phyloP scores from a whole-genome alignment of 2,797 vertebrate species.

The Merluccius polli region DNA sequence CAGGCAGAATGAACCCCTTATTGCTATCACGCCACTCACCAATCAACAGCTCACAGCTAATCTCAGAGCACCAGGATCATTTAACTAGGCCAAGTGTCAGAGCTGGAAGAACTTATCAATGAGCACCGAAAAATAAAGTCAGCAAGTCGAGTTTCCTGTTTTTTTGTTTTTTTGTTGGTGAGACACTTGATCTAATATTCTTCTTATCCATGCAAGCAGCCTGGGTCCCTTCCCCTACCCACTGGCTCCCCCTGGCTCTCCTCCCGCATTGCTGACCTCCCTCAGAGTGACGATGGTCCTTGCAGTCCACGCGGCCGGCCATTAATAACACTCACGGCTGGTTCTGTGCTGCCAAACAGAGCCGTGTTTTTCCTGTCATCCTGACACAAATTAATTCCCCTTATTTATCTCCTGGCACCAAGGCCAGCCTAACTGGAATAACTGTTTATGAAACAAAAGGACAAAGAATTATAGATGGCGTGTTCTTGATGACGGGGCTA shows the following conservation, averaged over 20 bases:
- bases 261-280: conserved; percentile 60
- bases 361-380: conserved; percentile 62
- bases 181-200: conserved; percentile 48
- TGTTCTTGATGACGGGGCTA: conserved; percentile 59
- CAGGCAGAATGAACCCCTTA: neutral
- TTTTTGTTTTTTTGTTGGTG: conserved; percentile 24
- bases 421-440: conserved; percentile 66
- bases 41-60: neutral
- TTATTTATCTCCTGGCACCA: conserved; percentile 73
- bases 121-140: neutral
- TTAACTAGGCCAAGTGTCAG: neutral
- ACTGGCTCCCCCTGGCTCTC: conserved; percentile 31
- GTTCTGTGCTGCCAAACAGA: conserved; percentile 67
- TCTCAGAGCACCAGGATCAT: neutral
- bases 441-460: conserved; percentile 63
- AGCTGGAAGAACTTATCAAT: neutral
- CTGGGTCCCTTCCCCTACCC: neutral
- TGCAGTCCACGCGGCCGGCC: conserved; percentile 61
- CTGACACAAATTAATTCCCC: conserved; percentile 76
- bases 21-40: neutral
- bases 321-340: conserved; percentile 66
- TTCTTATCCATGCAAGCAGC: conserved; percentile 24
- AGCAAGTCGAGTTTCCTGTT: neutral
- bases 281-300: conserved; percentile 60
- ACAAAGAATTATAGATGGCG: conserved; percentile 67